Base-by-base conservation (phyloP, 2,888 invertebrate genomes). In the Troilus luridus region DNA sequence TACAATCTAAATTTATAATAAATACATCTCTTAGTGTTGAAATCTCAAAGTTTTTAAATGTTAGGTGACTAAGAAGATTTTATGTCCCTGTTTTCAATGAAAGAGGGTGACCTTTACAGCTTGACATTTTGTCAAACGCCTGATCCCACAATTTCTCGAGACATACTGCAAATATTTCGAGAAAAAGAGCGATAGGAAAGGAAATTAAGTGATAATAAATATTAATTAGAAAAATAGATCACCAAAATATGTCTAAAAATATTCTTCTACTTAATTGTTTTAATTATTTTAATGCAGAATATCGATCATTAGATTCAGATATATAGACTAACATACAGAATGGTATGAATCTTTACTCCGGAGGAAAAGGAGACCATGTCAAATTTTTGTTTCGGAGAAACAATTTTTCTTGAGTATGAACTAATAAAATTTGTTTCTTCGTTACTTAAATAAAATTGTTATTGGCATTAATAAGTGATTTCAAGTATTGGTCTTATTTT, bases 111-210 rank as follows among this genome's bases (percentile, higher is more conserved):
- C 72, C 72, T 77, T 77, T 41, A 41, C 27, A 17, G 72, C 41
- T 27, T 77, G 72, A 77, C 72, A 77, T 77, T 77, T 77, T 17
- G 72, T 77, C 72, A 41, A 41, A 77, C 19, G 72, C 19, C 41
- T 77, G 7, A 77, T 77, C 41, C 41, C 14, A 17, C 72, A 41
- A 41, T 17, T 27, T 41, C 14, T 77, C 72, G 9, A 7, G 9
- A 77, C 41, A 27, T 27, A 77, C 17, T 17, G 41, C 41, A 41
- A 19, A 9, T 72, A 72, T 27, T 27, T 19, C 6, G 27, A 0
- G 7, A 72, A 72, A 9, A 14, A 24, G 0, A 14, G 27, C 24
- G 0, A 64, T 64, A 1, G n/a, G 64, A n/a, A 64, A 9, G 11
- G n/a, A 64, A 64, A 64, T n/a, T n/a, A 64, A 64, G 10, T n/a